These are phyloP conservation scores for Hormaphis cornu DNA, from an alignment of 1,140 invertebrate species.

Conservation along the genomic window DNA sequence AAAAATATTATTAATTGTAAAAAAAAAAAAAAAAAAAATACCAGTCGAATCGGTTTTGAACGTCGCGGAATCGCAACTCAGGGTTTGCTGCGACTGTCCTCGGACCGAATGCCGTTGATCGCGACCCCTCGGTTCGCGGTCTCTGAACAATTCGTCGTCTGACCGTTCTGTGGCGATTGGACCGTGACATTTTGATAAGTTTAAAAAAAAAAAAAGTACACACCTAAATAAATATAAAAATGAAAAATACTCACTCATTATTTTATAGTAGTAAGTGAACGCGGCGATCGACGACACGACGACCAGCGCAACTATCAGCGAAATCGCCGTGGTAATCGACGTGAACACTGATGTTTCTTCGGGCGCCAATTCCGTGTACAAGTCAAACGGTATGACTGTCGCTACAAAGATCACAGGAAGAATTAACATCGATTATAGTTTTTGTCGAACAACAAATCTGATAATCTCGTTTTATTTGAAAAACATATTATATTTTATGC, in stretches of 20 bases:
- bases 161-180: constrained; percentile 15
- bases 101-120: constrained; percentile 57
- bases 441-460: background rate
- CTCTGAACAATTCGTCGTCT: constrained; percentile 56
- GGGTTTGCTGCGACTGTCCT: constrained; percentile 39
- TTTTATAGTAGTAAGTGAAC: constrained; percentile 23
- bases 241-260: background rate
- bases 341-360: constrained; percentile 17
- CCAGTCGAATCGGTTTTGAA: constrained; percentile 46
- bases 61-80: constrained; percentile 44
- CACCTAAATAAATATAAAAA: background rate
- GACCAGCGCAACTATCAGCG: constrained; percentile 1
- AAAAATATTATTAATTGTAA: background rate
- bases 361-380: background rate
- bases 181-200: too few relatives aligned
- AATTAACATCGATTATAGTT: background rate
- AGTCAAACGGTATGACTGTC: constrained; percentile 15
- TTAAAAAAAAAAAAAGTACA: background rate
- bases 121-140: constrained; percentile 64
- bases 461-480: too few relatives aligned
- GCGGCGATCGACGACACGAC: constrained; percentile 25
- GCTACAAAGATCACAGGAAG: background rate
- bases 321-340: constrained; percentile 13
- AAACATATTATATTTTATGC: too few relatives aligned
- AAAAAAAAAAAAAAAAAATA: background rate